A percentile compares a stretch with the other conserved stretches of the same genome.
phyloP scores from a whole-genome alignment of 2,113 vertebrate species.

The Smithornis capensis region DNA sequence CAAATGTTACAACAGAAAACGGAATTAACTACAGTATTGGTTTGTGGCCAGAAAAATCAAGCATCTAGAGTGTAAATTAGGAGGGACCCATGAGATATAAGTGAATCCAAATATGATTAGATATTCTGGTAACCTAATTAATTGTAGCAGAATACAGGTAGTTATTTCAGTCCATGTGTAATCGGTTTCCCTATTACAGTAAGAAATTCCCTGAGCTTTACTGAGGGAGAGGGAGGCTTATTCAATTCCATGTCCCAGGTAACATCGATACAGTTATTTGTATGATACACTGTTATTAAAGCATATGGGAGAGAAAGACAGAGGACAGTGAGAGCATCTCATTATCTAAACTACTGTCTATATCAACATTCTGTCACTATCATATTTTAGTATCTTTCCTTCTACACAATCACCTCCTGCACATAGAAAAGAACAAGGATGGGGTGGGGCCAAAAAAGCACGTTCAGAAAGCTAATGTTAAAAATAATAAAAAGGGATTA shows the following conservation, averaged over 20 bases:
- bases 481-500: background rate
- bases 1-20: background rate
- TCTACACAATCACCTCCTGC: background rate
- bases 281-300: background rate
- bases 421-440: background rate
- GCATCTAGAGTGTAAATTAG: background rate
- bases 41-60: background rate
- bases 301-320: background rate
- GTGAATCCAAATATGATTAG: background rate
- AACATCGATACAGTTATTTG: background rate
- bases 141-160: background rate
- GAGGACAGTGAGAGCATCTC: background rate
- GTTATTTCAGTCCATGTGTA: background rate
- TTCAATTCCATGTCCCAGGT: background rate
- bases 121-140: background rate
- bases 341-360: background rate
- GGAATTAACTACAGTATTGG: background rate
- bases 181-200: background rate
- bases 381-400: background rate
- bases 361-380: background rate
- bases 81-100: background rate
- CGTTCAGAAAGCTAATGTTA: background rate
- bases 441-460: accelerated
- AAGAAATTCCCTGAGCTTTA: background rate
- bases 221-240: background rate